A percentile compares a stretch with the other conserved stretches of the same genome.
Conservation (phyloP, 2,888 invertebrate species). For the Nomada goodeniana region DNA sequence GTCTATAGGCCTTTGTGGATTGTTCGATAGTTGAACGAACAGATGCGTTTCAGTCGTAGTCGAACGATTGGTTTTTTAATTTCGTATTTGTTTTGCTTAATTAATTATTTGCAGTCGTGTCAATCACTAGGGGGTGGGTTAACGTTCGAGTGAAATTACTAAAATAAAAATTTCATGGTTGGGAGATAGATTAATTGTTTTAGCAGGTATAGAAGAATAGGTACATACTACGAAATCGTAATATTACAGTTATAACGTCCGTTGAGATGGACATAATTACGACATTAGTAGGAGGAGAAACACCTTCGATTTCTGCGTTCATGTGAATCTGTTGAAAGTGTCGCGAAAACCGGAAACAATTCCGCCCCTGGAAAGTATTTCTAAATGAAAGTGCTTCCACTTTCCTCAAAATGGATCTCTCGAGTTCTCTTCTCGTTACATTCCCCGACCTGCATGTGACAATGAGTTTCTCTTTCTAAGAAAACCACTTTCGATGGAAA, state of each 20-base stretch:
- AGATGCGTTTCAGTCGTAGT: neutral
- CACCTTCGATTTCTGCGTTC: neutral
- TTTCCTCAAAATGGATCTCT: conserved; percentile 46
- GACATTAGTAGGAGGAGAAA: neutral
- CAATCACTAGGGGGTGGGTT: too few relatives aligned
- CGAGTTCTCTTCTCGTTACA: conserved; percentile 27
- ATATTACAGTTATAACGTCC: too few relatives aligned
- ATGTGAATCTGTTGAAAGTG: neutral
- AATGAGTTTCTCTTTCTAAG: conserved; percentile 55
- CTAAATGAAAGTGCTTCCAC: conserved; percentile 44
- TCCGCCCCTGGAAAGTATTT: conserved; percentile 19
- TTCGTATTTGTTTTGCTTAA: neutral
- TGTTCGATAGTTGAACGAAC: conserved; percentile 11
- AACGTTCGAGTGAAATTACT: too few relatives aligned
- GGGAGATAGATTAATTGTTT: too few relatives aligned
- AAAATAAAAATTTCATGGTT: too few relatives aligned
- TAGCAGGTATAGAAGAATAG: too few relatives aligned
- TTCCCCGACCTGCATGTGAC: conserved; percentile 32
- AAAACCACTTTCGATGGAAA: conserved; percentile 34
- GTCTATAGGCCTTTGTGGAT: neutral
- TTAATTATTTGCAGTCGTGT: conserved; percentile 1
- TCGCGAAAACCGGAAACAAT: conserved; percentile 22
- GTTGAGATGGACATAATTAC: too few relatives aligned
- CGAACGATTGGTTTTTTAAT: neutral
- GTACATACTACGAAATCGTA: too few relatives aligned